A percentile compares a stretch with the other conserved stretches of the same genome.
Conservation (phyloP, 2,797 vertebrate species). For the Aeoliscus strigatus region DNA sequence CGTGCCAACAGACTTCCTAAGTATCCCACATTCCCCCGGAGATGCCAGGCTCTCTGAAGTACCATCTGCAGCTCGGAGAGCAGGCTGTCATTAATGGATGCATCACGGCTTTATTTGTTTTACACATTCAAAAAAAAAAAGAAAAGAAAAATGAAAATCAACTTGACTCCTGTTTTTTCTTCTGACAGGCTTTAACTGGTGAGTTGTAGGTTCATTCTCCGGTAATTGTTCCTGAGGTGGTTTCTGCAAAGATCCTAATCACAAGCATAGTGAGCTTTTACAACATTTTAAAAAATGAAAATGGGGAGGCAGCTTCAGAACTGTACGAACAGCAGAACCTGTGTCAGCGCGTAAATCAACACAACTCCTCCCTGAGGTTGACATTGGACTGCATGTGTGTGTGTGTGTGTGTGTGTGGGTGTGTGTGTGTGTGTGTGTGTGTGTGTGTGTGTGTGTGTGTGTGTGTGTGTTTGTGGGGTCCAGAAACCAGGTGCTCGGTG, state of each 20-base stretch:
- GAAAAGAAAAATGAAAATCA: not conserved
- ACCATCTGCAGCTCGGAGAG: constrained; percentile 4
- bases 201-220: too few species aligned
- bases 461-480: too few species aligned
- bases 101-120: constrained; percentile 1
- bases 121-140: too few species aligned
- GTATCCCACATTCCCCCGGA: constrained; percentile 6
- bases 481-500: too few species aligned
- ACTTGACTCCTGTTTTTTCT: constrained; percentile 15
- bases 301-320: constrained; percentile 39
- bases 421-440: too few species aligned
- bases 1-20: constrained; percentile 16
- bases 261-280: constrained; percentile 56
- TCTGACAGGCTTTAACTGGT: constrained; percentile 13
- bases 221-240: constrained; percentile 18
- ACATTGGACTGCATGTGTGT: constrained; percentile 4
- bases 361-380: not conserved
- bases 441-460: too few species aligned
- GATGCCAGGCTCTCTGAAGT: constrained; percentile 7
- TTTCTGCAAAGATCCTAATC: constrained; percentile 38
- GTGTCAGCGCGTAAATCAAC: constrained; percentile 28
- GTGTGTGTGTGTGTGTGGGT: too few species aligned
- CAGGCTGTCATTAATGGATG: not conserved
- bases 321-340: constrained; percentile 16
- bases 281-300: constrained; percentile 46